These are phyloP conservation scores for Nomada fucata DNA, from an alignment of 2,888 invertebrate species.

Conservation along the genomic window DNA sequence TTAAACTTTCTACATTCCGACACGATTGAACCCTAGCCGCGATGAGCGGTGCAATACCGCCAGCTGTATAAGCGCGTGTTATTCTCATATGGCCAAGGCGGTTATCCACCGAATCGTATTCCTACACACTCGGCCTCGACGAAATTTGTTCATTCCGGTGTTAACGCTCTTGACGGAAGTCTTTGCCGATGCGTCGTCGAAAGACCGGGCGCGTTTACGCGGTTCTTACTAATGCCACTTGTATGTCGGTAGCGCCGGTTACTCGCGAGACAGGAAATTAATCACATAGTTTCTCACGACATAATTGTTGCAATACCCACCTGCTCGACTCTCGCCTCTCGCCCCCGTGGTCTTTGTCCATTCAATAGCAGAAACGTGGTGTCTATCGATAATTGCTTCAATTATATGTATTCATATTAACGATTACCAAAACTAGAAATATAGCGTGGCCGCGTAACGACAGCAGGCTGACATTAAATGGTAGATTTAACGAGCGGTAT, in stretches of 20 bases:
- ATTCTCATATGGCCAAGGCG: constrained; percentile 27
- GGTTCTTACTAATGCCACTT: constrained; percentile 56
- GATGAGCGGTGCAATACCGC: constrained; percentile 44
- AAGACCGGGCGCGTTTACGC: constrained; percentile 24
- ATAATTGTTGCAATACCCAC: constrained; percentile 61
- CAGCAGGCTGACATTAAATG: constrained; percentile 41
- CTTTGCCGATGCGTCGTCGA: constrained; percentile 30
- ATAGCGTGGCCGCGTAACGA: constrained; percentile 25
- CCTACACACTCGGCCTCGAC: background rate
- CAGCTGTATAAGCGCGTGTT: constrained; percentile 35
- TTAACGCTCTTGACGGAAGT: background rate
- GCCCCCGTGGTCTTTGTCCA: constrained; percentile 32
- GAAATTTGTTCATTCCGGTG: background rate
- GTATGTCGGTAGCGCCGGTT: constrained; percentile 52
- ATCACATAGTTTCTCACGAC: constrained; percentile 74
- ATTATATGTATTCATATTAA: constrained; percentile 47
- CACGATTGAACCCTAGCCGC: constrained; percentile 51
- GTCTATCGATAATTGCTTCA: constrained; percentile 61
- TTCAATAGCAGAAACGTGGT: constrained; percentile 41
- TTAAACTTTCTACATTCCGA: constrained; percentile 60
- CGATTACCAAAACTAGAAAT: constrained; percentile 27
- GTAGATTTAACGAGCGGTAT: constrained; percentile 25
- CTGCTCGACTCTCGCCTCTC: constrained; percentile 34
- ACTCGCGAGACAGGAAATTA: constrained; percentile 68
- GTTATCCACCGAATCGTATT: constrained; percentile 29